phyloP scores from a whole-genome alignment of 2,113 vertebrate genomes.

The Clarias batrachus region DNA sequence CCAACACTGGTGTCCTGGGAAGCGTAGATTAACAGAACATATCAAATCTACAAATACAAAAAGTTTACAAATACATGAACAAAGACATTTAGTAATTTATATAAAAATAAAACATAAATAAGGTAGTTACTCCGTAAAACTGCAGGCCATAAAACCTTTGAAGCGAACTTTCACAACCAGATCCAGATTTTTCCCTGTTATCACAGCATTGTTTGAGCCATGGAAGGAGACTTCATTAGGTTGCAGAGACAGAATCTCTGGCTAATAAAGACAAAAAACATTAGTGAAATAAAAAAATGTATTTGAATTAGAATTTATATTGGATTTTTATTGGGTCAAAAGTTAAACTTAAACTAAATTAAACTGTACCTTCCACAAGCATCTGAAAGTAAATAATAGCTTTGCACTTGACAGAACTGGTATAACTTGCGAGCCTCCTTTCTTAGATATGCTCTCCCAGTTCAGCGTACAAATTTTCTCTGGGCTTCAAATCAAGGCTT shows the following conservation, averaged over 20 bases:
- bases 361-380: background rate
- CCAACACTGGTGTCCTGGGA: slow-evolving; percentile 70
- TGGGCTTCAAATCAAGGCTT: background rate
- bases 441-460: background rate
- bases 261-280: slow-evolving; percentile 54
- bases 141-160: slow-evolving; percentile 75
- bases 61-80: background rate
- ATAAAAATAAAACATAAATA: too few relatives aligned
- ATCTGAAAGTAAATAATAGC: background rate
- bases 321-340: background rate
- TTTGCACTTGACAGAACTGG: background rate
- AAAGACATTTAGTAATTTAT: background rate
- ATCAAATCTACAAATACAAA: too few relatives aligned
- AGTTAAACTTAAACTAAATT: background rate
- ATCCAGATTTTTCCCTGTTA: slow-evolving; percentile 81
- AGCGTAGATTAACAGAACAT: slow-evolving; percentile 26
- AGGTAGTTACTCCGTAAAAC: slow-evolving; percentile 60
- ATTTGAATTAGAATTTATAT: background rate
- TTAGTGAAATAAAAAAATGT: background rate
- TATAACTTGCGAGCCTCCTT: background rate
- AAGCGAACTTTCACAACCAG: slow-evolving; percentile 74
- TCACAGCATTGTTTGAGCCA: slow-evolving; percentile 77
- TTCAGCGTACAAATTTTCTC: background rate
- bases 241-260: slow-evolving; percentile 75
- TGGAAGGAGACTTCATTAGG: slow-evolving; percentile 78